Evolutionary conservation across 2,797 vertebrate genomes (phyloP).

Genomic region (Xerus rutilus): DNA sequence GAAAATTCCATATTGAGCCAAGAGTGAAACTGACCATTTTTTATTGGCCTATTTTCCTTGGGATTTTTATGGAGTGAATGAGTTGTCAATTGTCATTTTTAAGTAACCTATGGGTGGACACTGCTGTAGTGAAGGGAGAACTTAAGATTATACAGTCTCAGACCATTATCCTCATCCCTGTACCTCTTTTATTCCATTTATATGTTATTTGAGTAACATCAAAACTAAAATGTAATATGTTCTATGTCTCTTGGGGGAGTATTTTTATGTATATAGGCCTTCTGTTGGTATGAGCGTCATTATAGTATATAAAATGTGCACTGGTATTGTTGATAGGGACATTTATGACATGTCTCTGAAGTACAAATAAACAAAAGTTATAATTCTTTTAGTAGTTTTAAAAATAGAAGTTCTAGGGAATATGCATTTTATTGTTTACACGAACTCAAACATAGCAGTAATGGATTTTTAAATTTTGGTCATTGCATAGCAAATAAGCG

Average conservation of each 20-base stretch:
- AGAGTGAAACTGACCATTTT: slow-evolving; percentile 8
- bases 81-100: slow-evolving; percentile 15
- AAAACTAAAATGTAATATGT: neutral
- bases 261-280: neutral
- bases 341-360: slow-evolving; percentile 28
- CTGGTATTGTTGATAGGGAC: neutral
- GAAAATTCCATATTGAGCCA: slow-evolving; percentile 42
- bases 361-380: slow-evolving; percentile 24
- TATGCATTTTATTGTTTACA: slow-evolving; percentile 19
- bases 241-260: neutral
- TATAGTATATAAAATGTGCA: neutral
- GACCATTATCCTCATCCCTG: neutral
- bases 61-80: neutral
- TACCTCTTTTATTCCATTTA: neutral
- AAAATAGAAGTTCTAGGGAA: neutral
- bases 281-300: neutral
- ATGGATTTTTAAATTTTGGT: slow-evolving; percentile 54
- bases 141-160: neutral
- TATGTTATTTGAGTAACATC: slow-evolving; percentile 23
- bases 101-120: neutral
- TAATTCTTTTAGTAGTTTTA: slow-evolving; percentile 40
- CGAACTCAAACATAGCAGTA: neutral
- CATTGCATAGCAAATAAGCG: slow-evolving; percentile 66
- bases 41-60: slow-evolving; percentile 25
- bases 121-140: slow-evolving; percentile 22